phyloP scores from a whole-genome alignment of 2,888 invertebrate species.

The Dasysyrphus albostriatus region DNA sequence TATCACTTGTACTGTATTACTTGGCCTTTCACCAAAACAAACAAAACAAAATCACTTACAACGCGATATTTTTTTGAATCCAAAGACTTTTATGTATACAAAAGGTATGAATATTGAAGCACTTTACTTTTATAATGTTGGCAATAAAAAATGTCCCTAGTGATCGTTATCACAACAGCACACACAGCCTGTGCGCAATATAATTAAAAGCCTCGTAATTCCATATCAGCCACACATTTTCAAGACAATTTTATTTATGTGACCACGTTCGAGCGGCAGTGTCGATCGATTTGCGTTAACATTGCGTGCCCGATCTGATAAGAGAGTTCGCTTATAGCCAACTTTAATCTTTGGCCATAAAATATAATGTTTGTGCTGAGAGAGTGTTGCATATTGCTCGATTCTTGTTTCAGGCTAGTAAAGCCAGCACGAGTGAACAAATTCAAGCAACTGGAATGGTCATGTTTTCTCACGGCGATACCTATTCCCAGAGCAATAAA shows the following conservation, averaged over 20 bases:
- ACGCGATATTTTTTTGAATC: not conserved
- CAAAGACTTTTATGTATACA: not conserved
- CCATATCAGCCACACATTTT: conserved; percentile 59
- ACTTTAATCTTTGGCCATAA: conserved; percentile 68
- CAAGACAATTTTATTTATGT: conserved; percentile 72
- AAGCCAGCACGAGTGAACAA: conserved; percentile 25
- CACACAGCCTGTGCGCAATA: conserved; percentile 4
- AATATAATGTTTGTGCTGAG: conserved; percentile 46
- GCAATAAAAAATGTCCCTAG: conserved; percentile 48
- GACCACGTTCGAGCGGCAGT: conserved; percentile 41
- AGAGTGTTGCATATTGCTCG: conserved; percentile 10
- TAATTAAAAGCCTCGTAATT: conserved; percentile 71
- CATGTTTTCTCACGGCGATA: conserved; percentile 72
- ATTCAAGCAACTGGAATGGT: conserved; percentile 43
- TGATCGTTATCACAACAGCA: conserved; percentile 53
- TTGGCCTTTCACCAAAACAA: conserved; percentile 13
- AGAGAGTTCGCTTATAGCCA: conserved; percentile 51
- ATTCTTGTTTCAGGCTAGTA: not conserved
- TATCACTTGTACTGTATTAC: not conserved
- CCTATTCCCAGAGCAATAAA: conserved; percentile 58
- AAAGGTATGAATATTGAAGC: conserved; percentile 9
- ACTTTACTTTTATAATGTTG: conserved; percentile 21
- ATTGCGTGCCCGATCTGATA: conserved; percentile 76
- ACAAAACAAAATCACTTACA: not conserved
- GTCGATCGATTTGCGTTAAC: conserved; percentile 74